Evolutionary conservation across 2,113 vertebrate genomes (phyloP), one percentile per base, ranked within the genome.

Genomic region (Burhinus bistriatus): DNA sequence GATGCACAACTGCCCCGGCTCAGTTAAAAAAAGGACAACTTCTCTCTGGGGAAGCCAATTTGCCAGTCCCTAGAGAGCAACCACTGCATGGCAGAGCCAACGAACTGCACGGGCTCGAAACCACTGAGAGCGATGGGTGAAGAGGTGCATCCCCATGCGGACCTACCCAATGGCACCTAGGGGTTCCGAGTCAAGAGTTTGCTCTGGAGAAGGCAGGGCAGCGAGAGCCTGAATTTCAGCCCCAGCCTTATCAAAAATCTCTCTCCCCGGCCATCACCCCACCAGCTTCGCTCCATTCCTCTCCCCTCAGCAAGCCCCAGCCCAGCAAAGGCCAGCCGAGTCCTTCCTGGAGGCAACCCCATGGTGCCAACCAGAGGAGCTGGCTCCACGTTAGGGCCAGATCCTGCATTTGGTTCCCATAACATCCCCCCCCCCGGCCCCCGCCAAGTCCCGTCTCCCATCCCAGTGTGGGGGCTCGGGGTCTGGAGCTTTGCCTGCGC

Each of bases 401-500:
- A 52, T 44, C 52, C 64, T 26, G 3, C 0, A 0, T 38, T 30
- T 20, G 62, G 61, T 5, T 42, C 30, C 20, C 3, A 1, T 4
- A 20, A 7, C 21, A 44, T 14, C 5, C 44, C 12, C 22, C 66
- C 51, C 30, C 55, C 55, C 5, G n/a, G n/a, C n/a, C n/a, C n/a
- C n/a, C n/a, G n/a, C 9, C 51, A 68, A 40, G 44, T 57, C 87
- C 83, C 47, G 6, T 34, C 76, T 72, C 76, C 68, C 38, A 2
- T 45, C 83, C 93, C 58, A 36, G 38, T 0, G 19, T 0, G 1
- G 89, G 72, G 51, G 88, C 72, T 61, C 2, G 79, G 98, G 98
- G 96, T 98, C 94, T 94, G 79, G 98, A 97, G 98, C 98, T 83
- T 92, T 49, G 96, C 98, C 97, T 87, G 97, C 20, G 70, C 96